Evolutionary conservation across 2,113 vertebrate species (phyloP), one percentile per base, ranked within the genome.

Genomic region (Acrocephalus arundinaceus): DNA sequence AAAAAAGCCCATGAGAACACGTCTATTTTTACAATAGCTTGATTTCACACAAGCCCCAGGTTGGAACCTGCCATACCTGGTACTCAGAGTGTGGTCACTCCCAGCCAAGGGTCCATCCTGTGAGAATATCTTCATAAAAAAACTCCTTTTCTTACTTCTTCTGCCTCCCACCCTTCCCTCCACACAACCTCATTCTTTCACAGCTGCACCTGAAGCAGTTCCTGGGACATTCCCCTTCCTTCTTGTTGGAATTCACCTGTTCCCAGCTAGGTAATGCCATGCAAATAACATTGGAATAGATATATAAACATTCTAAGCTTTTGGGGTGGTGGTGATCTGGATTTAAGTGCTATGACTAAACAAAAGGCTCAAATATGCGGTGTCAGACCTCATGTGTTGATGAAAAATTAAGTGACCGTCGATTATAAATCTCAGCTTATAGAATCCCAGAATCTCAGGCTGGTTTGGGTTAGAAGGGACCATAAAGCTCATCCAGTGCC

Each of bases 381-480:
- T 31, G 61, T 49, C 31, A 61, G 33, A 61, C 4, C 16, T 49
- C 37, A 74, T 2, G 51, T 58, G 49, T 15, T 45, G 19, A 70
- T 49, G 52, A 71, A 68, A 90, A 65, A 65, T 27, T 51, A 65
- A 67, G 39, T 35, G 80, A 37, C 19, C 59, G 48, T 43, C 6
- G 1, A 25, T 65, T 37, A 30, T 52, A 39, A 67, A 46, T n/a
- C 39, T 59, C 39, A 52, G 0, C 0, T 39, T 46, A 17, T 0
- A 24, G 23, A 52, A 33, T 37, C 18, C 20, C 12, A 22, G 33
- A 45, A 33, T 37, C 0, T 35, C 35, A 35, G 35, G 35, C 35
- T 16, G 15, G 14, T 33, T 51, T 19, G 28, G 19, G 6, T 1
- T 37, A 76, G 31, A 9, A 59, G 12, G 0, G 4, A 9, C 6